Conservation (phyloP, 2,888 invertebrate genomes). For the Mesopsocus fuscifrons region DNA sequence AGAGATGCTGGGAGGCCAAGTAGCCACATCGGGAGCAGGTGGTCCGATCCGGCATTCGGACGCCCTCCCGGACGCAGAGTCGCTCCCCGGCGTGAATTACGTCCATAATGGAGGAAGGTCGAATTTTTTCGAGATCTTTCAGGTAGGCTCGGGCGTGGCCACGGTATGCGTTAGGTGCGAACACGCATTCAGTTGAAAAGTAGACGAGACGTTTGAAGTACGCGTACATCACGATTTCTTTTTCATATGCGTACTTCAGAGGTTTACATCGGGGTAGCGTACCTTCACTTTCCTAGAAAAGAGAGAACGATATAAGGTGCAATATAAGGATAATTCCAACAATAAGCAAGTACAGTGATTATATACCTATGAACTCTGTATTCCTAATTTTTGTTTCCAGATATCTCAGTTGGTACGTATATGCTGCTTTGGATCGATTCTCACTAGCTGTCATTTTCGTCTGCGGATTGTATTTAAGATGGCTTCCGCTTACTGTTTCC, state of each 20-base stretch:
- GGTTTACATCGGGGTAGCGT: constrained; percentile 86
- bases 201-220: constrained; percentile 90
- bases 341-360: too few species aligned
- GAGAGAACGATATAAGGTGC: constrained; percentile 15
- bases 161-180: constrained; percentile 94
- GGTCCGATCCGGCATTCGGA: constrained; percentile 63
- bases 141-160: constrained; percentile 78
- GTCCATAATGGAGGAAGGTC: constrained; percentile 81
- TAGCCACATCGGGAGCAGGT: constrained; percentile 75
- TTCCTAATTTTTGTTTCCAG: too few species aligned
- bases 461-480: too few species aligned
- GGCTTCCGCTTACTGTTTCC: too few species aligned
- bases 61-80: constrained; percentile 59
- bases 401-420: too few species aligned
- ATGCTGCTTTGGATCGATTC: not conserved
- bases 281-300: constrained; percentile 43
- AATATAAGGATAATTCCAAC: too few species aligned
- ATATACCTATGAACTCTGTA: not conserved
- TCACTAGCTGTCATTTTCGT: too few species aligned
- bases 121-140: constrained; percentile 87
- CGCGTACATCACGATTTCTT: constrained; percentile 99
- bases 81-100: constrained; percentile 85
- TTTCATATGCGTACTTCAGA: constrained; percentile 93
- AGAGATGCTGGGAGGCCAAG: constrained; percentile 79
- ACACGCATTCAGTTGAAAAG: constrained; percentile 97